phyloP scores from a whole-genome alignment of 2,888 invertebrate species.

The Cistogaster globosa region DNA sequence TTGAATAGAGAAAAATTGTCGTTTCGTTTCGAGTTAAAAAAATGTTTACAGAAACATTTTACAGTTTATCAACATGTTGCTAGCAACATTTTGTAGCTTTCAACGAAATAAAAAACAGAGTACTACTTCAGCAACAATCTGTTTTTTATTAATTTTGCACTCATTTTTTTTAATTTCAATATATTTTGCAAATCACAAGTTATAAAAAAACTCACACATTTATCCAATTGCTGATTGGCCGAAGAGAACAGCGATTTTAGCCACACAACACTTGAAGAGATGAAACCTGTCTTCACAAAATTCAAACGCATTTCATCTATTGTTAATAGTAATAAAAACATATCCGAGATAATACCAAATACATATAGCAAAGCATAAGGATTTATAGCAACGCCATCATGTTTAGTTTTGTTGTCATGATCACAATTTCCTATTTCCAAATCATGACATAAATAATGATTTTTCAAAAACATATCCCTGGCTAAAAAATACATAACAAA shows the following conservation, averaged over 20 bases:
- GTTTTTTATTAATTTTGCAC: too few species aligned
- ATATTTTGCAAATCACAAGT: too few species aligned
- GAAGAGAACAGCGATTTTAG: constrained; percentile 45
- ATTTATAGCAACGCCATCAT: constrained; percentile 27
- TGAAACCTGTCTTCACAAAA: constrained; percentile 44
- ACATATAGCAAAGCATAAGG: constrained; percentile 57
- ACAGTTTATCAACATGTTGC: too few species aligned
- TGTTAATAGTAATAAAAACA: constrained; percentile 67
- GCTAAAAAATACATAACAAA: constrained; percentile 77
- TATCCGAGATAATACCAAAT: constrained; percentile 66
- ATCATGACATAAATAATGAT: not conserved
- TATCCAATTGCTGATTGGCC: constrained; percentile 45
- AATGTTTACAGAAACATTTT: too few species aligned
- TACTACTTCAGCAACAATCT: too few species aligned
- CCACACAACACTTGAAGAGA: constrained; percentile 36
- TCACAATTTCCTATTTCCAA: not conserved
- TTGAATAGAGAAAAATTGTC: too few species aligned
- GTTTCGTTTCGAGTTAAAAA: too few species aligned
- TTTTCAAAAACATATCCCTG: constrained; percentile 54
- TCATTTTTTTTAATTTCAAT: too few species aligned
- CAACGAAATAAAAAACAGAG: too few species aligned
- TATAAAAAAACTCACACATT: constrained; percentile 48
- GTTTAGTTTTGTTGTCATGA: not conserved
- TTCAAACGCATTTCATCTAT: constrained; percentile 65
- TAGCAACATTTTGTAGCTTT: too few species aligned